Evolutionary conservation across 2,888 invertebrate species (phyloP), one percentile per base, ranked within the genome.

Genomic region (Furcula furcula): DNA sequence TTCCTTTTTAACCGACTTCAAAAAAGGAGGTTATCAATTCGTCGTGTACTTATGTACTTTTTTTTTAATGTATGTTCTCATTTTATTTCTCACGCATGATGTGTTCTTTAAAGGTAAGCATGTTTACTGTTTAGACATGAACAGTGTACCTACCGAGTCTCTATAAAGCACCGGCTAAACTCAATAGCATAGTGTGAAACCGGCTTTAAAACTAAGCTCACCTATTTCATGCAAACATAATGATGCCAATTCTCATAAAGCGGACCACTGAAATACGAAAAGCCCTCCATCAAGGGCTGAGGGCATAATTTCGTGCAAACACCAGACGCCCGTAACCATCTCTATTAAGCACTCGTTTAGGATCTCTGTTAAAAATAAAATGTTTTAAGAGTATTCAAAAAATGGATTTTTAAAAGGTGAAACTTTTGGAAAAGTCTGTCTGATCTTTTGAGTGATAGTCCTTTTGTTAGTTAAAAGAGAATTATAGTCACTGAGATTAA

Each of bases 201-300:
- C 11, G 27, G 7, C 20, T 22, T 13, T 12, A 40, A 31, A 15
- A 11, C n/a, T 23, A 15, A 16, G 21, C 10, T 4, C 7, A 34
- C 32, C 11, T 34, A 26, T 55, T 44, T 25, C 27, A 33, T 39
- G 29, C 23, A 46, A 38, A 31, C 25, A 41, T 64, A 68, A 74
- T 52, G 72, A 68, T 46, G 61, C 61, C 66, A 68, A 73, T 73
- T 58, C 60, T 58, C 65, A 55, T 72, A 63, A 71, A 74, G 51
- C 55, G 34, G 52, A 51, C 53, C 46, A 48, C 45, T 59, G 40
- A 62, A 68, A 63, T 57, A 63, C 50, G 37, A 63, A 55, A 59
- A 48, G 43, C 56, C 59, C 66, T 69, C 60, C 67, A 70, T 70
- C 69, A 65, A 49, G 55, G 51, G 46, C 34, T 38, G 48, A 44